Percentiles rank a stretch among this genome's conserved stretches.
Evolutionary conservation across 2,888 invertebrate species (phyloP).

Genomic region (Caenorhabditis doughertyi): DNA sequence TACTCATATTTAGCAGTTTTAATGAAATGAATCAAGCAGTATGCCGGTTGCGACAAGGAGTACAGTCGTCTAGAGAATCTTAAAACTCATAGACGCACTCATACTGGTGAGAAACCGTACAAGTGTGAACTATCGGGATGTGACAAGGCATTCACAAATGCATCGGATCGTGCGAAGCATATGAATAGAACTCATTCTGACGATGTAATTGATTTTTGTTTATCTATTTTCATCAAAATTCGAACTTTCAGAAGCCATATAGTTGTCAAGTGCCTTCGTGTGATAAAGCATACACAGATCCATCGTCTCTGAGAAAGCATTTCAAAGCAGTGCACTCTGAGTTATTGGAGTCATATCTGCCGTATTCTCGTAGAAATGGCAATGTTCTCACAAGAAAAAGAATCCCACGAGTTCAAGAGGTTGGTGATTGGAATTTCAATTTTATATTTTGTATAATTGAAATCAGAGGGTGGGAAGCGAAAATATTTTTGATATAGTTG

Average conservation of each 20-base stretch:
- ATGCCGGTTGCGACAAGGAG: constrained; percentile 96
- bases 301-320: constrained; percentile 96
- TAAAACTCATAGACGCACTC: constrained; percentile 95
- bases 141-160: constrained; percentile 98
- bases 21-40: constrained; percentile 86
- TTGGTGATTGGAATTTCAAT: neutral
- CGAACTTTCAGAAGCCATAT: constrained; percentile 92
- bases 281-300: constrained; percentile 97
- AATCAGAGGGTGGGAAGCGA: too few relatives aligned
- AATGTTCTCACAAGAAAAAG: neutral
- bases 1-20: neutral
- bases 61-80: constrained; percentile 97
- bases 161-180: constrained; percentile 98
- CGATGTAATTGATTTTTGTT: constrained; percentile 87
- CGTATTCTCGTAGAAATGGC: neutral
- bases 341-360: neutral
- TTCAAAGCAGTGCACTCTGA: constrained; percentile 98
- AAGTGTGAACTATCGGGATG: constrained; percentile 97
- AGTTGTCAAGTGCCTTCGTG: constrained; percentile 97
- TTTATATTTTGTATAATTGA: too few relatives aligned
- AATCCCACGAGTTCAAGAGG: neutral
- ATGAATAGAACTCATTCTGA: constrained; percentile 99
- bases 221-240: too few relatives aligned
- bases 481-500: too few relatives aligned
- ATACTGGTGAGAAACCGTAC: constrained; percentile 92